Evolutionary conservation across 30 jellyfish, hydroid and myxozoan genomes (phyloP).

Genomic region (Aurelia aurita): DNA sequence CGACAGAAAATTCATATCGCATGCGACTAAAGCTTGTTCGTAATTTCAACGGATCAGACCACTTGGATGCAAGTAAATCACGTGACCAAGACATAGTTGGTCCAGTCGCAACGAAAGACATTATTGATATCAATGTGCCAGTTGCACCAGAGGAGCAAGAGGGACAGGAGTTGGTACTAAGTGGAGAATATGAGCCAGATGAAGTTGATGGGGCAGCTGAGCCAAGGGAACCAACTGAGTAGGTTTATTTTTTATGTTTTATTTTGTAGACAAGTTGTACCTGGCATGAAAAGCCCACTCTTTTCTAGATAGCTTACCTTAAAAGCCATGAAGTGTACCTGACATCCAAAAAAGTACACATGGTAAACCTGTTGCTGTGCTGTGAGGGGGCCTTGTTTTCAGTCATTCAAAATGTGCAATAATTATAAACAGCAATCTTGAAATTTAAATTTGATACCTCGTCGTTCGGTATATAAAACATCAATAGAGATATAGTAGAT

Average conservation of each 20-base stretch:
- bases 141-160: conserved; percentile 59
- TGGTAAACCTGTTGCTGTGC: no score
- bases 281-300: no score
- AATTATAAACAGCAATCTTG: no score
- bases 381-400: no score
- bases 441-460: no score
- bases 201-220: conserved; percentile 62
- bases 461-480: no score
- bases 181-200: conserved; percentile 78
- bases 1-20: conserved; percentile 89
- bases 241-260: background rate
- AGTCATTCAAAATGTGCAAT: no score
- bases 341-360: no score
- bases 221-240: conserved; percentile 52
- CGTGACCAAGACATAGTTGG: conserved; percentile 49
- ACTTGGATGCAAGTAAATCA: conserved; percentile 77
- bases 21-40: conserved; percentile 89
- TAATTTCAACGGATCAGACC: conserved; percentile 65
- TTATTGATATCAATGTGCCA: conserved; percentile 35
- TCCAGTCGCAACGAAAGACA: conserved; percentile 21
- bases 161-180: conserved; percentile 50
- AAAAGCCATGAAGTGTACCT: no score
- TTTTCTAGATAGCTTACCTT: no score
- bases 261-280: no score
- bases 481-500: no score